Percentiles rank a stretch among this genome's conserved stretches.
These are phyloP conservation scores for Metellina segmentata DNA, from an alignment of 2,888 invertebrate species.

Conservation along the genomic window DNA sequence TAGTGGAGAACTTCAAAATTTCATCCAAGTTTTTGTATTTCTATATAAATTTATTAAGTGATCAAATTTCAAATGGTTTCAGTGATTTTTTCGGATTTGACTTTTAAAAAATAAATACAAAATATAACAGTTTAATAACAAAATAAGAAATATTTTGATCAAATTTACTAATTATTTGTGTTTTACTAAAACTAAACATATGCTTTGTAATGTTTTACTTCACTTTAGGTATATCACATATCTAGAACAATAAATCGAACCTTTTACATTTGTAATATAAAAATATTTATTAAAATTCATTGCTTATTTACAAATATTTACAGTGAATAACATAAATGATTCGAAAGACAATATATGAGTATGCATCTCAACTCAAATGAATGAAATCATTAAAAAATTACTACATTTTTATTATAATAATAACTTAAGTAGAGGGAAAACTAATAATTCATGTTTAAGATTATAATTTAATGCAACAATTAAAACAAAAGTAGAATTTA, in stretches of 20 bases:
- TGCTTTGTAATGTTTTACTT: background rate
- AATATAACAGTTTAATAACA: no score
- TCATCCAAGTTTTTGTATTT: no score
- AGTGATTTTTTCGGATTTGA: no score
- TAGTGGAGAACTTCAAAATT: no score
- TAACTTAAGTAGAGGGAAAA: background rate
- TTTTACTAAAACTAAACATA: background rate
- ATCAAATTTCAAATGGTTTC: no score
- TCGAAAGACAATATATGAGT: conserved; percentile 50
- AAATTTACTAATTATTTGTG: no score
- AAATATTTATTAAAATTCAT: conserved; percentile 44
- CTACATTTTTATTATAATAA: background rate
- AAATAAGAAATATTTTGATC: no score
- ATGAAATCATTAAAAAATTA: background rate
- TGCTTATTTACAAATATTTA: conserved; percentile 59
- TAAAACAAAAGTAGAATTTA: background rate
- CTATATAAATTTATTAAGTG: no score
- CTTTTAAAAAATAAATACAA: no score
- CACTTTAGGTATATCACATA: background rate
- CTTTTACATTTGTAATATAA: conserved; percentile 33
- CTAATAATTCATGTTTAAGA: background rate
- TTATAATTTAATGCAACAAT: background rate
- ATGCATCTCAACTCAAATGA: conserved; percentile 32
- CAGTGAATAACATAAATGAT: conserved; percentile 46
- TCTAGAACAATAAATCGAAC: background rate